Percentiles rank a stretch among this genome's conserved stretches.
Conservation (phyloP, 2,113 vertebrate genomes). For the Leucoraja erinaceus region DNA sequence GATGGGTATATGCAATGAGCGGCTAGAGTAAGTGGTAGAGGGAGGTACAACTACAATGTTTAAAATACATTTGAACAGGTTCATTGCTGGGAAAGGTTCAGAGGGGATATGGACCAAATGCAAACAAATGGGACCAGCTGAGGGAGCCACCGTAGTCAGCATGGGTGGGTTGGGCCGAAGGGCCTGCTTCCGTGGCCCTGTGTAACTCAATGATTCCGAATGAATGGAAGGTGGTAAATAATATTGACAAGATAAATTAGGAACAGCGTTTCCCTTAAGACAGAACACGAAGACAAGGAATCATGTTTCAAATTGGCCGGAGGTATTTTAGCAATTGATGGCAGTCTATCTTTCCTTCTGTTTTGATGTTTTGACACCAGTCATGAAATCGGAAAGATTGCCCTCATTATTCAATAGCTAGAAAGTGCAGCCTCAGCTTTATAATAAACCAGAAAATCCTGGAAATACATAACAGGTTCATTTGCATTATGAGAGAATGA, state of each 20-base stretch:
- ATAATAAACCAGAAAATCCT: not conserved
- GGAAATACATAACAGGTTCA: not conserved
- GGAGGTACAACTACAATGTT: too few relatives aligned
- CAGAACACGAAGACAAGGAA: not conserved
- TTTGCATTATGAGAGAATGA: not conserved
- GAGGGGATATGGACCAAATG: too few relatives aligned
- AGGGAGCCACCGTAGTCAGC: too few relatives aligned
- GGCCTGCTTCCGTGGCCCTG: too few relatives aligned
- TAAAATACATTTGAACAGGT: too few relatives aligned
- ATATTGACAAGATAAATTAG: not conserved
- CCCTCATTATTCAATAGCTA: not conserved
- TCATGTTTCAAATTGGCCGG: not conserved
- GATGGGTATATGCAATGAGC: too few relatives aligned
- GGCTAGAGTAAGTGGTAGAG: too few relatives aligned
- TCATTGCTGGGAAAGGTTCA: too few relatives aligned
- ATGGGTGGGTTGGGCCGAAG: too few relatives aligned
- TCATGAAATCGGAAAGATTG: not conserved
- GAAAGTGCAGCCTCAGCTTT: not conserved
- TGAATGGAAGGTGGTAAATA: not conserved
- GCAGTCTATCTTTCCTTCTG: not conserved
- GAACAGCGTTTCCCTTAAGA: not conserved
- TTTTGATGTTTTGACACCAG: constrained; percentile 7
- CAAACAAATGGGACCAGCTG: too few relatives aligned
- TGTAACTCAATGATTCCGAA: not conserved
- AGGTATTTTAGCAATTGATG: not conserved